Evolutionary conservation across 2,113 vertebrate species (phyloP), one percentile per base, ranked within the genome.

Genomic region (Neopipo cinnamomea): DNA sequence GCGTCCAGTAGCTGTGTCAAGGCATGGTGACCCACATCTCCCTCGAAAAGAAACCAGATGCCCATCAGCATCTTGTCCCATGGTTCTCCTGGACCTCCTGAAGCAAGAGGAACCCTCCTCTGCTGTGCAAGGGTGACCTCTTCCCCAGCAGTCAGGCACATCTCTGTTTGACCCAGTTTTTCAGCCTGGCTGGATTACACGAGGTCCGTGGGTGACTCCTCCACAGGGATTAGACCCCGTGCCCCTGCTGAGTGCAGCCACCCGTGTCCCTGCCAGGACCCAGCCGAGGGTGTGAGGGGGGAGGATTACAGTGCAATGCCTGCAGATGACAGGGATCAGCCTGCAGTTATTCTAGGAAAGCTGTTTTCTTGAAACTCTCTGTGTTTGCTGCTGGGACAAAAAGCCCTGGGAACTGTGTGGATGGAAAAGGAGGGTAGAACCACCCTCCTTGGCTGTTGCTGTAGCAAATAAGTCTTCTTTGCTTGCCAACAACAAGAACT

Each of bases 241-340:
- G 27, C 25, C 62, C 63, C 65, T 93, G 73, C 76, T 66, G 33
- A 5, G 44, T 8, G 46, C 20, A 44, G 41, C n/a, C 47, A 42
- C 35, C 31, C 1, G 0, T 42, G 50, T 42, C 37, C 35, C 23
- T 33, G 28, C 47, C 50, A 52, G 88, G 42, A 52, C 71, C 71
- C 1, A 0, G 44, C 33, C 3, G 1, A 33, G 73, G 53, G 20
- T 5, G 13, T 7, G 56, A 0, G 0, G 35, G 11, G n/a, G 67
- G 42, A 67, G 21, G 85, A 95, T 95, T 94, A 93, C 30, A 25
- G 42, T 10, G 33, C 78, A 73, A 5, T 12, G 46, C 47, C 53
- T 70, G 76, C 56, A 35, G 92, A 67, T 85, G 41, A 65, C 18
- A 37, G 2, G 78, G 91, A 70, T 92, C 85, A 95, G 70, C 46